Conservation (phyloP, 2,113 vertebrate species). For the Etheostoma cragini region DNA sequence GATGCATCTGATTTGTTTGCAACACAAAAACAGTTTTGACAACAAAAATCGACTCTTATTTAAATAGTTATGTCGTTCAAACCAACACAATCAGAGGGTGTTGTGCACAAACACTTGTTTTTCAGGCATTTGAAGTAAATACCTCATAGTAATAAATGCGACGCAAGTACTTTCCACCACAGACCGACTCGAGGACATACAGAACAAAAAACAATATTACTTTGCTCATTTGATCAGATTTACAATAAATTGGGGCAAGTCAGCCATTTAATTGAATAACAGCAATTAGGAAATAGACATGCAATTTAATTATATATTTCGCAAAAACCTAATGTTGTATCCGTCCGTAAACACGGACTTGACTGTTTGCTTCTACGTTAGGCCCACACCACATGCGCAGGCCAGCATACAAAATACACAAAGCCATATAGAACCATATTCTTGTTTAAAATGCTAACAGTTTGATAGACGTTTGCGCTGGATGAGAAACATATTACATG, state of each 20-base stretch:
- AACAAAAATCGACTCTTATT: slow-evolving; percentile 10
- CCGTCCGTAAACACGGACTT: slow-evolving; percentile 73
- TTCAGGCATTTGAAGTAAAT: slow-evolving; percentile 14
- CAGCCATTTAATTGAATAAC: slow-evolving; percentile 31
- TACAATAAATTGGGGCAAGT: not conserved
- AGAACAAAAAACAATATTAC: not conserved
- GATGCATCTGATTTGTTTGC: not conserved
- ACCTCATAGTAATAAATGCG: not conserved
- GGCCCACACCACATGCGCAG: slow-evolving; percentile 32
- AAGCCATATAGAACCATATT: slow-evolving; percentile 10
- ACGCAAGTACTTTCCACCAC: not conserved
- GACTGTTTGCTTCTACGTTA: slow-evolving; percentile 53
- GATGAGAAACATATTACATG: not conserved
- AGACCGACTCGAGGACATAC: not conserved
- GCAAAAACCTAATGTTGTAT: slow-evolving; percentile 12
- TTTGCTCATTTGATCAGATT: slow-evolving; percentile 18
- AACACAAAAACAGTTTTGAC: not conserved
- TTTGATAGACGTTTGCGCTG: slow-evolving; percentile 8
- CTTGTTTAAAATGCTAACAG: slow-evolving; percentile 3
- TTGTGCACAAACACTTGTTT: slow-evolving; percentile 23
- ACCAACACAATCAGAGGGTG: not conserved
- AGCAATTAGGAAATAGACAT: slow-evolving; percentile 54
- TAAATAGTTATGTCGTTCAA: slow-evolving; percentile 13
- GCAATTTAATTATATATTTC: slow-evolving; percentile 38
- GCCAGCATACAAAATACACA: slow-evolving; percentile 26